Base-by-base conservation (phyloP, 2,113 vertebrate genomes). In the Protomyctophum bolini region DNA sequence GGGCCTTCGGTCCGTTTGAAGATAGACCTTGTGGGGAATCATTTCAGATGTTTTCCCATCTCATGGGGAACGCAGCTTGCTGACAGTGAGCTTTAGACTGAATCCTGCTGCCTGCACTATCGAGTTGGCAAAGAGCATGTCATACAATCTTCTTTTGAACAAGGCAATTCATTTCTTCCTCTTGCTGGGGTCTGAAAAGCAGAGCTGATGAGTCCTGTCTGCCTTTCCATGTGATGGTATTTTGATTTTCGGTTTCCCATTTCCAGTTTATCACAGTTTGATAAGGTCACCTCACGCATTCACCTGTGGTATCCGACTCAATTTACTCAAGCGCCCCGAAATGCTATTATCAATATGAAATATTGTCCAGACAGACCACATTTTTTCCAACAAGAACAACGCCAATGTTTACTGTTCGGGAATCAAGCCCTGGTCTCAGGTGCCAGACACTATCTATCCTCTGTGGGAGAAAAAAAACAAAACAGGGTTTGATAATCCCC, bases 241-340 rank as follows among this genome's bases (percentile, higher is more conserved):
- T 93, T 92, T 92, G 89, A 93, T 92, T 92, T 21, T 91, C 85
- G 86, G 84, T 86, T 91, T 89, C 87, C 89, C 83, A 93, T 93
- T 93, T 94, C 90, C 91, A 89, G 89, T 92, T 93, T 91, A 93
- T 93, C 90, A 89, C 89, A 80, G 88, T 91, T 90, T 94, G 92
- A 93, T 93, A 93, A 93, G 91, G 93, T 94, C 91, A 93, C 88
- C 89, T 82, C 86, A 85, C 76, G 83, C 89, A 80, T 81, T 91
- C 91, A 92, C 90, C 91, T 88, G 80, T 84, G 77, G 86, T 87
- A 93, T 90, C 90, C 90, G 83, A 88, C 87, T 93, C 90, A 89
- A 93, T 93, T 94, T 93, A 87, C 92, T 92, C 85, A 76, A 88
- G 78, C 86, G 4, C 75, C 76, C 85, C 46, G 82, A 81, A 89